Conservation (phyloP, 1,140 invertebrate genomes). For the Drosophila malerkotliana region DNA sequence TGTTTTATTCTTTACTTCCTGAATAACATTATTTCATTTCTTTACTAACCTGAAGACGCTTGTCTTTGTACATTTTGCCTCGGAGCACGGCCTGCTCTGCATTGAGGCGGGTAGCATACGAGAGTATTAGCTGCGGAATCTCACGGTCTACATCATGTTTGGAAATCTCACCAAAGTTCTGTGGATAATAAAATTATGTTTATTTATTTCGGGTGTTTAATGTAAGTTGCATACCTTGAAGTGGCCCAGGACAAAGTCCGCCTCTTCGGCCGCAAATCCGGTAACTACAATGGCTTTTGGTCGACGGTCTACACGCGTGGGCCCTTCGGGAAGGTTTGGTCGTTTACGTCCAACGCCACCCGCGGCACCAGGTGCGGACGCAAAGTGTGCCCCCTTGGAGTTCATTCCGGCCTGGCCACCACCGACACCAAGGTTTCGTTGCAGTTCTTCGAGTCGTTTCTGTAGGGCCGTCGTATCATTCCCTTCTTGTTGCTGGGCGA, state of each 20-base stretch:
- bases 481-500: conserved; percentile 83
- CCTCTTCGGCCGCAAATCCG: conserved; percentile 78
- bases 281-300: conserved; percentile 80
- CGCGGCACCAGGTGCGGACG: conserved; percentile 27
- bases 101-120: conserved; percentile 81
- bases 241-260: conserved; percentile 81
- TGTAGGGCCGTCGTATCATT: conserved; percentile 82
- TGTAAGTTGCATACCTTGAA: conserved; percentile 66
- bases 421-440: conserved; percentile 68
- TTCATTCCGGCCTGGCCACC: conserved; percentile 20
- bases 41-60: conserved; percentile 70
- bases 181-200: not conserved
- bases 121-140: conserved; percentile 79
- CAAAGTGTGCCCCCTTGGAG: conserved; percentile 24
- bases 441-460: conserved; percentile 79
- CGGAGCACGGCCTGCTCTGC: conserved; percentile 83
- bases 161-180: conserved; percentile 83
- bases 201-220: too few species aligned
- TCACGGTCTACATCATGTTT: conserved; percentile 82
- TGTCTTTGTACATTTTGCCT: conserved; percentile 83
- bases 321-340: conserved; percentile 66
- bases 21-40: not conserved
- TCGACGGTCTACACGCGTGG: conserved; percentile 78
- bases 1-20: not conserved
- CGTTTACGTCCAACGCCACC: conserved; percentile 54